Evolutionary conservation across 2,888 invertebrate species (phyloP).

Genomic region (Mythimna impura): DNA sequence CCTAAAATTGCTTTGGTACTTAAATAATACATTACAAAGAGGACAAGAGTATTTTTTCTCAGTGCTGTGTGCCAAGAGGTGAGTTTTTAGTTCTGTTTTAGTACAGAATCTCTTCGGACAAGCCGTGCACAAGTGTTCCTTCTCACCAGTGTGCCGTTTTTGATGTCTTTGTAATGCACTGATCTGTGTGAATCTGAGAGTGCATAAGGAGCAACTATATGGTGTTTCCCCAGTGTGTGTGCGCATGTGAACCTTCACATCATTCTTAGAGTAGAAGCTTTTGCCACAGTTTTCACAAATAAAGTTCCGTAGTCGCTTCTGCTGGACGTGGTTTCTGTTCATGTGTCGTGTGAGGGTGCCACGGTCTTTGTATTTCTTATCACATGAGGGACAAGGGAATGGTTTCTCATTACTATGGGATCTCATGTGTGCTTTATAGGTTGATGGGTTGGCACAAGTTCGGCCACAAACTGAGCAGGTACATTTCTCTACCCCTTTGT

Average conservation of each 20-base stretch:
- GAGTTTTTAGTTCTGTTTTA: slow-evolving; percentile 79
- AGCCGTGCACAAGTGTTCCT: slow-evolving; percentile 73
- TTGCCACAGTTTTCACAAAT: slow-evolving; percentile 85
- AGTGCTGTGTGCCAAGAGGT: slow-evolving; percentile 76
- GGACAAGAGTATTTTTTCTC: slow-evolving; percentile 79
- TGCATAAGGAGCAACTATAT: slow-evolving; percentile 78
- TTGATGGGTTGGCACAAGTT: slow-evolving; percentile 73
- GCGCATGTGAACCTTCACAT: slow-evolving; percentile 80
- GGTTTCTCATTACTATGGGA: slow-evolving; percentile 78
- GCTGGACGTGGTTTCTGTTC: slow-evolving; percentile 73
- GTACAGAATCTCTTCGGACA: slow-evolving; percentile 82
- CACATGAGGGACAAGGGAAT: slow-evolving; percentile 76
- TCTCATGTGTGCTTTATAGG: slow-evolving; percentile 77
- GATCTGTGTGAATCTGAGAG: slow-evolving; percentile 77
- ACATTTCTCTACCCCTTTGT: slow-evolving; percentile 46
- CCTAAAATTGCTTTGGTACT: slow-evolving; percentile 87
- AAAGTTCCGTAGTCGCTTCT: slow-evolving; percentile 74
- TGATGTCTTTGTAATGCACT: slow-evolving; percentile 79
- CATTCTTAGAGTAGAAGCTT: slow-evolving; percentile 78
- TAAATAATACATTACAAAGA: slow-evolving; percentile 85
- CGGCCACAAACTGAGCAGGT: slow-evolving; percentile 76
- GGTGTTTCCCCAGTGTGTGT: slow-evolving; percentile 85
- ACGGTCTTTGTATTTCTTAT: slow-evolving; percentile 79
- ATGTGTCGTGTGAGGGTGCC: slow-evolving; percentile 79
- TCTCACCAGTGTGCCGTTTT: slow-evolving; percentile 77